Evolutionary conservation across 2,888 invertebrate genomes (phyloP).

Genomic region (Eupithecia subumbrata): DNA sequence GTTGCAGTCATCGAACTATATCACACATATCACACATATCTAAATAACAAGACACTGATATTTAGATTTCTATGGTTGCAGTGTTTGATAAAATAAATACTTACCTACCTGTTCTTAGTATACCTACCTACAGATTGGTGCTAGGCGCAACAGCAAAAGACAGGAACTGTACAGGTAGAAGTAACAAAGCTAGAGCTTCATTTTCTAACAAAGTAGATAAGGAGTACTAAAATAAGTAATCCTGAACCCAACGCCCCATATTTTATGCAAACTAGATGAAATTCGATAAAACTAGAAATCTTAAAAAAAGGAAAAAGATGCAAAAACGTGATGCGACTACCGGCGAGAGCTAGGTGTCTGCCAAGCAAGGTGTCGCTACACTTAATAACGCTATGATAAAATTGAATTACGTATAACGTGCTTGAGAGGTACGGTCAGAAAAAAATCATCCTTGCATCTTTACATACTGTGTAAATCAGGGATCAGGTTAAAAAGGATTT

Average conservation of each 20-base stretch:
- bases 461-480: too few relatives aligned
- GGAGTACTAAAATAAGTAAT: background rate
- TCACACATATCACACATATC: too few relatives aligned
- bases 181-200: too few relatives aligned
- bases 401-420: conserved; percentile 60
- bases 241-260: conserved; percentile 6
- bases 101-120: too few relatives aligned
- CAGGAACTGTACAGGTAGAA: too few relatives aligned
- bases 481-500: too few relatives aligned
- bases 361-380: conserved; percentile 56
- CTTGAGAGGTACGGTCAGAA: conserved; percentile 30
- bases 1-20: too few relatives aligned
- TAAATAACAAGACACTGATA: too few relatives aligned
- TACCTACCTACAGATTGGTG: too few relatives aligned
- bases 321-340: conserved; percentile 52
- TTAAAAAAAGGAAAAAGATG: conserved; percentile 50
- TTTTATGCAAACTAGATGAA: conserved; percentile 29
- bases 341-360: conserved; percentile 10
- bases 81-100: too few relatives aligned
- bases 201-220: background rate
- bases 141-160: too few relatives aligned
- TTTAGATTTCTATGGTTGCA: too few relatives aligned
- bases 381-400: conserved; percentile 73
- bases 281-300: conserved; percentile 44
- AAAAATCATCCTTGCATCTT: conserved; percentile 18